Evolutionary conservation across 2,797 vertebrate species (phyloP).

Genomic region (Chanos chanos): DNA sequence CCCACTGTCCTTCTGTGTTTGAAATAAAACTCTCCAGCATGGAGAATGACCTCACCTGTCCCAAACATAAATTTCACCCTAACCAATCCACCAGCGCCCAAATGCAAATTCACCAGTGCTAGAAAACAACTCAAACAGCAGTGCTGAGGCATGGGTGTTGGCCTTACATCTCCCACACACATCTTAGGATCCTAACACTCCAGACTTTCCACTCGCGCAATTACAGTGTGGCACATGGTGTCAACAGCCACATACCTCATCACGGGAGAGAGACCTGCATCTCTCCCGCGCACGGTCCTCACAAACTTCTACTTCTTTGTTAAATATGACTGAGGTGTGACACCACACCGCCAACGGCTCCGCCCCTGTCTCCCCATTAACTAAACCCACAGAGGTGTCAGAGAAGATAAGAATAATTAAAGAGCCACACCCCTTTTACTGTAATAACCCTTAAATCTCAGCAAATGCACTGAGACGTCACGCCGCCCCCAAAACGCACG

Average conservation of each 20-base stretch:
- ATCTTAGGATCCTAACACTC: too few relatives aligned
- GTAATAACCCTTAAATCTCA: constrained; percentile 81
- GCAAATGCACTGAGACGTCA: constrained; percentile 71
- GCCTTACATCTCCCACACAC: too few relatives aligned
- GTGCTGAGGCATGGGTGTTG: neutral
- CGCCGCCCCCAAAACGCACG: constrained; percentile 76
- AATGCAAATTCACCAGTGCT: too few relatives aligned
- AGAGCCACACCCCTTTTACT: constrained; percentile 75
- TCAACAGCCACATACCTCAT: constrained; percentile 26
- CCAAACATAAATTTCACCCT: neutral
- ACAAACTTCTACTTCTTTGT: constrained; percentile 57
- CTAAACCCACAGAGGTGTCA: constrained; percentile 67
- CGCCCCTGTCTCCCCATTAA: constrained; percentile 68
- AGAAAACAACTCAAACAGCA: too few relatives aligned
- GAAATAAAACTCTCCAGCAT: too few relatives aligned
- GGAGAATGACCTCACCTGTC: too few relatives aligned
- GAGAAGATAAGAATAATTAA: constrained; percentile 79
- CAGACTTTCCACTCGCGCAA: too few relatives aligned
- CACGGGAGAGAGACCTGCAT: constrained; percentile 40
- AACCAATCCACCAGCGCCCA: too few relatives aligned
- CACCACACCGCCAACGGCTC: constrained; percentile 61
- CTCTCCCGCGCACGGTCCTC: constrained; percentile 30
- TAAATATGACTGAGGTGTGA: constrained; percentile 70
- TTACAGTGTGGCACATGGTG: too few relatives aligned
- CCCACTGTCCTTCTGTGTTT: too few relatives aligned